These are phyloP conservation scores for Daktulosphaira vitifoliae DNA, from an alignment of 1,140 invertebrate genomes.

Conservation along the genomic window DNA sequence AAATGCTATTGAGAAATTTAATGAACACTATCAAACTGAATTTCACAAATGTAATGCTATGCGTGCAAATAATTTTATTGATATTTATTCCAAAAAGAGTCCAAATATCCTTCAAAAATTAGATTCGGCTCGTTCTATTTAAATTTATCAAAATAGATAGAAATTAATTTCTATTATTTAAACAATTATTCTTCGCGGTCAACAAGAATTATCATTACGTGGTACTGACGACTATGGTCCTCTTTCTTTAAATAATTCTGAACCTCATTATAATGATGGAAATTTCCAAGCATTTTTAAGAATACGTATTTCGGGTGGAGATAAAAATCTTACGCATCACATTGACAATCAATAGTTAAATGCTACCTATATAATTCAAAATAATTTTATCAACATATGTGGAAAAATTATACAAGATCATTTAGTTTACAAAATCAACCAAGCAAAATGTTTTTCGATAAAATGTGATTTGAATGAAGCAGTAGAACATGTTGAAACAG, in stretches of 20 bases:
- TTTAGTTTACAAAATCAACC: not conserved
- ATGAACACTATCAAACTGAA: not conserved
- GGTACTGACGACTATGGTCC: not conserved
- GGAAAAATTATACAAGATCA: not conserved
- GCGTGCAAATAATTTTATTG: not conserved
- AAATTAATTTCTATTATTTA: slow-evolving; percentile 4
- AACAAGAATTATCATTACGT: slow-evolving; percentile 1
- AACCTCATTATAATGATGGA: not conserved
- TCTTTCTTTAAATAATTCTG: not conserved
- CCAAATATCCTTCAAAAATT: slow-evolving; percentile 5
- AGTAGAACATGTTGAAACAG: not conserved
- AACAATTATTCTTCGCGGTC: slow-evolving; percentile 4
- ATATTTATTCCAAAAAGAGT: not conserved
- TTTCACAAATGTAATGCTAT: slow-evolving; percentile 7
- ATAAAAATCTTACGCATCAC: not conserved
- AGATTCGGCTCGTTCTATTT: not conserved
- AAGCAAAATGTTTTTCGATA: no score
- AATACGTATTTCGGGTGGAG: not conserved
- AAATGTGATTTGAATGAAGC: not conserved
- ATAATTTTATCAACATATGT: not conserved
- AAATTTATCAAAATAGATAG: slow-evolving; percentile 6
- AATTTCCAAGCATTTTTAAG: not conserved
- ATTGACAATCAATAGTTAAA: not conserved
- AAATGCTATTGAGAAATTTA: slow-evolving; percentile 12
- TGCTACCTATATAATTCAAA: not conserved